Evolutionary conservation across 2,888 invertebrate species (phyloP).

Genomic region (Hedya salicella): DNA sequence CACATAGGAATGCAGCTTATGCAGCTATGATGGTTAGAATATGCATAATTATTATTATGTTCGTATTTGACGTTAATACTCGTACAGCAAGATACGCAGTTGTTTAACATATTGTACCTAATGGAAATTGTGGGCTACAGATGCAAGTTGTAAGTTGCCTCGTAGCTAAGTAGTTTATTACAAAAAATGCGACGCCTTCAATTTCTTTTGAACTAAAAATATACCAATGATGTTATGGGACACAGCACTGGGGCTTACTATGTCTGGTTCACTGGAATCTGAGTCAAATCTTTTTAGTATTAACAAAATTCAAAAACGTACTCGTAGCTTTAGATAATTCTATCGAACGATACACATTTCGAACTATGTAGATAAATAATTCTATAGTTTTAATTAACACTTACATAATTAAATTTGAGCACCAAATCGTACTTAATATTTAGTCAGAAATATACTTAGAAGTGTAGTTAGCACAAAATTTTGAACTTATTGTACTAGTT

Average conservation of each 20-base stretch:
- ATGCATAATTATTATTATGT: too few relatives aligned
- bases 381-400: conserved; percentile 77
- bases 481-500: conserved; percentile 64
- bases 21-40: too few relatives aligned
- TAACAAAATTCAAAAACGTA: conserved; percentile 52
- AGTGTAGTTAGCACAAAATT: conserved; percentile 66
- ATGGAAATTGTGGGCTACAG: too few relatives aligned
- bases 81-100: too few relatives aligned
- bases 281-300: conserved; percentile 52
- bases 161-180: too few relatives aligned
- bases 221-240: conserved; percentile 1
- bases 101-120: too few relatives aligned
- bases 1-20: too few relatives aligned
- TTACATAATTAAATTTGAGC: conserved; percentile 82
- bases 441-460: conserved; percentile 76
- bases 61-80: too few relatives aligned
- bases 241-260: conserved; percentile 1
- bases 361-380: conserved; percentile 80
- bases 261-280: conserved; percentile 22
- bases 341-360: conserved; percentile 69
- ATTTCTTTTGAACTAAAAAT: background rate
- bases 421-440: conserved; percentile 85
- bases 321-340: conserved; percentile 63
- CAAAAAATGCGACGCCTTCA: background rate
- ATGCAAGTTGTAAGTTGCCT: too few relatives aligned